Base-by-base conservation (phyloP, 2,113 vertebrate genomes). In the Macquaria ambigua region DNA sequence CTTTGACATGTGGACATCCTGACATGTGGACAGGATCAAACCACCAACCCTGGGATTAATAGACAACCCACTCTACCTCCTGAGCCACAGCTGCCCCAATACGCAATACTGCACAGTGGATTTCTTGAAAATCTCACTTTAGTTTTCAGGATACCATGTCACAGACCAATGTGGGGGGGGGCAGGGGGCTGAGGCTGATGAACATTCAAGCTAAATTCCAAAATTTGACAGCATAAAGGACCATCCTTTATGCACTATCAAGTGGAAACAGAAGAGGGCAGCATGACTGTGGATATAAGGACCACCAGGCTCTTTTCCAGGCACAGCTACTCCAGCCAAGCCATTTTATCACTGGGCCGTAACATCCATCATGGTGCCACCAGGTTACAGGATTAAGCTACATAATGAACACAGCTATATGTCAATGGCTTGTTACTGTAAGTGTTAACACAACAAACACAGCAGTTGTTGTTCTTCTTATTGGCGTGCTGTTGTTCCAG, bases 291-390 rank as follows among this genome's bases (percentile, higher is more conserved):
- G 48, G 53, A 8, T 62, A 52, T 55, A n/a, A 62, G 6, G 34
- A 66, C n/a, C 46, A 56, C 16, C 62, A 39, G 48, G 41, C 34
- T 75, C 10, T 53, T 78, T 70, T 73, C 63, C 23, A 69, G 63
- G 28, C 56, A 63, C 48, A 48, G 31, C 56, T 31, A 12, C 66
- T 75, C 25, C 50, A 64, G 78, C 46, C 48, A 78, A 75, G 59
- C 37, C 34, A 61, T 58, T 83, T 78, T 39, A 75, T 83, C 50
- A 79, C 61, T 2, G 16, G 69, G 46, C 50, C 67, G 37, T 77
- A 62, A 74, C 85, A 92, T 85, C 85, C 64, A 87, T 92, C 79
- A 87, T 48, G 20, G 68, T 48, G 75, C 61, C 88, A 68, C 15
- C 70, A 68, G 72, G 70, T 63, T 81, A 86, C 37, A 52, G 78